phyloP scores from a whole-genome alignment of 2,113 vertebrate species.

The Corythaeola cristata region DNA sequence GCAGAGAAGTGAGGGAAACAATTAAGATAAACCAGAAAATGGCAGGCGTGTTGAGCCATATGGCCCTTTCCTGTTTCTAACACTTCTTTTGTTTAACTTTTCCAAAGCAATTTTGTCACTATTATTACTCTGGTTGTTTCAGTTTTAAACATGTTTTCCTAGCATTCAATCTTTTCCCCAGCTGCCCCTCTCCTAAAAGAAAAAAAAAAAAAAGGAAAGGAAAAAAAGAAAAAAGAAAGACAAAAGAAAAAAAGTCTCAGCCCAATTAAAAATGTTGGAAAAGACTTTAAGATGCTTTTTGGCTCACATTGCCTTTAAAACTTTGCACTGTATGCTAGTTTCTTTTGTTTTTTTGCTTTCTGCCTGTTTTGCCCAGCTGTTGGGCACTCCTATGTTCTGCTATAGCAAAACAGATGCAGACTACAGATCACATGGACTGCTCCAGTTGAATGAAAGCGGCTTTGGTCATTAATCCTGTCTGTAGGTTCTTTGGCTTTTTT shows the following conservation, averaged over 20 bases:
- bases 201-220: not conserved
- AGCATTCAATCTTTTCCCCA: conserved; percentile 54
- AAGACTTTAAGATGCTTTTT: not conserved
- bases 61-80: conserved; percentile 57
- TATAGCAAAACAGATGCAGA: conserved; percentile 48
- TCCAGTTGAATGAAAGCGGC: conserved; percentile 27
- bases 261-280: not conserved
- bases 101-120: conserved; percentile 67
- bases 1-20: conserved; percentile 55
- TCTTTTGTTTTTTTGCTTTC: not conserved
- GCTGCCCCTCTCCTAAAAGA: not conserved
- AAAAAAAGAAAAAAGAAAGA: not conserved
- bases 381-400: not conserved
- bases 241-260: not conserved
- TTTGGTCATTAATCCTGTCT: conserved; percentile 16
- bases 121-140: conserved; percentile 58
- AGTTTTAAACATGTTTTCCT: conserved; percentile 65
- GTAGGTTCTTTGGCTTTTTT: not conserved
- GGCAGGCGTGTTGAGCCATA: conserved; percentile 48
- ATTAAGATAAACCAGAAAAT: conserved; percentile 72
- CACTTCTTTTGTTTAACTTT: conserved; percentile 66
- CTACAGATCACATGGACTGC: not conserved
- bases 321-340: not conserved
- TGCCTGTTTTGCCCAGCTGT: conserved; percentile 56
- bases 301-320: not conserved